A percentile compares a stretch with the other conserved stretches of the same genome.
These are phyloP conservation scores for Lutjanus erythropterus DNA, from an alignment of 2,113 vertebrate species.

Conservation along the genomic window DNA sequence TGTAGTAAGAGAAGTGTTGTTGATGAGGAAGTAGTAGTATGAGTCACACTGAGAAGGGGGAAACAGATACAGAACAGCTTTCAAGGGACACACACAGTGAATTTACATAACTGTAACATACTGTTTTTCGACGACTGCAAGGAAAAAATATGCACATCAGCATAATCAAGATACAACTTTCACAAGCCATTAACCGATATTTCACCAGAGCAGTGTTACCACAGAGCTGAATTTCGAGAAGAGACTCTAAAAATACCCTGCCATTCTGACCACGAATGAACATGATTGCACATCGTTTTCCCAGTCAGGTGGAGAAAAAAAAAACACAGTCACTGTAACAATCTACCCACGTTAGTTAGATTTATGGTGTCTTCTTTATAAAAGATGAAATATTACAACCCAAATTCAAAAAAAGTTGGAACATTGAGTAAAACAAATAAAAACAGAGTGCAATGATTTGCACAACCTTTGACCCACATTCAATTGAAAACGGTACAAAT, in stretches of 20 bases:
- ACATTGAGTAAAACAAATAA: too few species aligned
- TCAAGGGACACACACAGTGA: slow-evolving; percentile 56
- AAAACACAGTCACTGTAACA: neutral
- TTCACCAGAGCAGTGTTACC: slow-evolving; percentile 70
- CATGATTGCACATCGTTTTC: slow-evolving; percentile 30
- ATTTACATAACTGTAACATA: slow-evolving; percentile 70
- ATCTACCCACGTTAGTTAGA: neutral
- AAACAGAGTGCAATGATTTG: too few species aligned
- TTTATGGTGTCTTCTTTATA: neutral
- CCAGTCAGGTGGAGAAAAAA: slow-evolving; percentile 24
- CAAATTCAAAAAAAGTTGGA: too few species aligned
- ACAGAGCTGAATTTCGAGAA: slow-evolving; percentile 73
- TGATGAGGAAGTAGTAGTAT: slow-evolving; percentile 72
- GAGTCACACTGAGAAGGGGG: slow-evolving; percentile 73
- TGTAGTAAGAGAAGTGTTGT: slow-evolving; percentile 54
- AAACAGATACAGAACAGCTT: slow-evolving; percentile 66
- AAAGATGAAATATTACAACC: slow-evolving; percentile 9
- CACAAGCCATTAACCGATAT: slow-evolving; percentile 76
- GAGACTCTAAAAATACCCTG: slow-evolving; percentile 62
- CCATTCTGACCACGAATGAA: neutral
- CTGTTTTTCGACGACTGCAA: slow-evolving; percentile 14
- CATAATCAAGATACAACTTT: slow-evolving; percentile 73
- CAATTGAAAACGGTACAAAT: too few species aligned
- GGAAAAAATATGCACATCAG: slow-evolving; percentile 59
- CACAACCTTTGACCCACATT: too few species aligned